A percentile compares a stretch with the other conserved stretches of the same genome.
These are phyloP conservation scores for Petrocephalus zakoni DNA, from an alignment of 2,113 vertebrate species.

Conservation along the genomic window DNA sequence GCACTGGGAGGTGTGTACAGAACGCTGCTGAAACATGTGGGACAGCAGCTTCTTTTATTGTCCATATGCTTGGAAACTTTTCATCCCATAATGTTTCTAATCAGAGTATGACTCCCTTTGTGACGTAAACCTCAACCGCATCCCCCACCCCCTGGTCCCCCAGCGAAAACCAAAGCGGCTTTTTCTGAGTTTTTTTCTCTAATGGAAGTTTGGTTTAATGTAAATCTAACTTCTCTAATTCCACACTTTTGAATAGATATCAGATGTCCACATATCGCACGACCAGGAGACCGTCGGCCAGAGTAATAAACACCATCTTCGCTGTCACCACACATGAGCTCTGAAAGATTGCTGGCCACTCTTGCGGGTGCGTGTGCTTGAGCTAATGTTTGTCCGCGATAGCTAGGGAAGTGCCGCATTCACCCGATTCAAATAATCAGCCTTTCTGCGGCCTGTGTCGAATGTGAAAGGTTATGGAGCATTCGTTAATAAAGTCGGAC, in stretches of 20 bases:
- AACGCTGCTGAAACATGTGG: neutral
- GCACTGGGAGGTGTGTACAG: neutral
- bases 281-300: neutral
- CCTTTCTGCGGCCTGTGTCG: neutral
- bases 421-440: neutral
- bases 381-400: neutral
- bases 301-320: neutral
- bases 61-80: constrained; percentile 6
- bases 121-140: neutral
- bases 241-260: neutral
- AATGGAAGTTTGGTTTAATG: neutral
- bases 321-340: neutral
- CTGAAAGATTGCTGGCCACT: neutral
- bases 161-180: neutral
- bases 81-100: neutral
- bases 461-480: neutral
- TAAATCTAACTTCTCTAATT: neutral
- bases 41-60: neutral
- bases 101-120: neutral
- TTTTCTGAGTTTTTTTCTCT: neutral
- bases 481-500: neutral
- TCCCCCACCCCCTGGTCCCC: neutral
- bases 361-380: neutral
- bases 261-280: neutral
- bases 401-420: neutral